These are phyloP conservation scores for Myxocyprinus asiaticus DNA, from an alignment of 2,113 vertebrate genomes.

Conservation along the genomic window DNA sequence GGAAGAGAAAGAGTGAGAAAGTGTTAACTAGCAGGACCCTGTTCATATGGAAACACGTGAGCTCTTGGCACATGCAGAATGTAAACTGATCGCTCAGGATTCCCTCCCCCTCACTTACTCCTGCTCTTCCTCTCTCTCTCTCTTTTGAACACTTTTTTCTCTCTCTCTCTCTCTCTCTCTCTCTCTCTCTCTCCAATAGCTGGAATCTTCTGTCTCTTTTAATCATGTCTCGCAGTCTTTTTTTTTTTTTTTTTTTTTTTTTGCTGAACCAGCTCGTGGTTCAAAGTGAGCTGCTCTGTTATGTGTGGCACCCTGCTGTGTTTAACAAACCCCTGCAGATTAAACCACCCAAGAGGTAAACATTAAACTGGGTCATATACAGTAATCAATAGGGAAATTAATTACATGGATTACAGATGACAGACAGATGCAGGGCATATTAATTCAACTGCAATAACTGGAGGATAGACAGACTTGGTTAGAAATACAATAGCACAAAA, in stretches of 20 bases:
- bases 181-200: conserved; percentile 7
- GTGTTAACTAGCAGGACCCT: not conserved
- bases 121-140: no score
- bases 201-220: conserved; percentile 9
- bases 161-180: not conserved
- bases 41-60: conserved; percentile 29
- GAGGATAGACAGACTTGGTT: no score
- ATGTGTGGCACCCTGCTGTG: not conserved
- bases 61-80: conserved; percentile 30
- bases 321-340: not conserved
- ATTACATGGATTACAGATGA: no score
- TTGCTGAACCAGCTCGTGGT: conserved; percentile 8
- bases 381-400: no score
- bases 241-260: conserved; percentile 38
- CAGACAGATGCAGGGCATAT: no score
- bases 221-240: not conserved
- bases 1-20: conserved; percentile 58
- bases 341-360: conserved; percentile 5
- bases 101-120: no score
- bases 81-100: conserved; percentile 32
- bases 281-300: conserved; percentile 27
- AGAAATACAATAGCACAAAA: no score
- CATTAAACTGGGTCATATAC: not conserved
- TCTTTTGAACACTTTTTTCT: no score
- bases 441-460: no score